phyloP scores from a whole-genome alignment of 2,888 invertebrate species.

The Sphecodes monilicornis region DNA sequence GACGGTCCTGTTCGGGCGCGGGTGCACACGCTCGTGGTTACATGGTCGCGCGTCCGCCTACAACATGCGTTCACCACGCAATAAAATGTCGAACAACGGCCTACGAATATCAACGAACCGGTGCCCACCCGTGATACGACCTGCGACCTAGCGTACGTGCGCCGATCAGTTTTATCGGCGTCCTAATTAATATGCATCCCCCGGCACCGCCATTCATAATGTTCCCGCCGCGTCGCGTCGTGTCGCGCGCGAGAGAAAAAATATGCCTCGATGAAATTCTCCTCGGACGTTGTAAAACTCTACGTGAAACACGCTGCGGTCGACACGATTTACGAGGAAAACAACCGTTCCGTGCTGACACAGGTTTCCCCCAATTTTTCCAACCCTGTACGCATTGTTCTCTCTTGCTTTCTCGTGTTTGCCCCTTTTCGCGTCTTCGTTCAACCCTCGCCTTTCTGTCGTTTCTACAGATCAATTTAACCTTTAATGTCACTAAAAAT shows the following conservation, averaged over 20 bases:
- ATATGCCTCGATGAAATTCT: background rate
- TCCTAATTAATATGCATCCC: constrained; percentile 63
- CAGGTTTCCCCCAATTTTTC: background rate
- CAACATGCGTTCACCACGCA: constrained; percentile 44
- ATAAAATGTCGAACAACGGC: constrained; percentile 65
- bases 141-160: constrained; percentile 49
- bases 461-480: background rate
- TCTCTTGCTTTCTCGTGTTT: background rate
- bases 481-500: background rate
- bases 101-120: constrained; percentile 66
- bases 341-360: background rate
- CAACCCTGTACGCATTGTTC: background rate
- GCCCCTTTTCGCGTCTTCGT: background rate
- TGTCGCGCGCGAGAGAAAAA: constrained; percentile 9
- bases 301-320: background rate
- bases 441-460: background rate
- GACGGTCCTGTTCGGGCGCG: background rate
- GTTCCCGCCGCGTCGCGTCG: constrained; percentile 17
- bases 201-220: constrained; percentile 35
- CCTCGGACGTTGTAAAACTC: background rate
- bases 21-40: background rate
- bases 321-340: background rate
- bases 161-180: constrained; percentile 38
- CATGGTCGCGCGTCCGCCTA: constrained; percentile 38
- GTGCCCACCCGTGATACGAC: constrained; percentile 56